Percentiles rank a stretch among this genome's conserved stretches.
phyloP scores from a whole-genome alignment of 1,140 invertebrate species.

The Halyomorpha halys region DNA sequence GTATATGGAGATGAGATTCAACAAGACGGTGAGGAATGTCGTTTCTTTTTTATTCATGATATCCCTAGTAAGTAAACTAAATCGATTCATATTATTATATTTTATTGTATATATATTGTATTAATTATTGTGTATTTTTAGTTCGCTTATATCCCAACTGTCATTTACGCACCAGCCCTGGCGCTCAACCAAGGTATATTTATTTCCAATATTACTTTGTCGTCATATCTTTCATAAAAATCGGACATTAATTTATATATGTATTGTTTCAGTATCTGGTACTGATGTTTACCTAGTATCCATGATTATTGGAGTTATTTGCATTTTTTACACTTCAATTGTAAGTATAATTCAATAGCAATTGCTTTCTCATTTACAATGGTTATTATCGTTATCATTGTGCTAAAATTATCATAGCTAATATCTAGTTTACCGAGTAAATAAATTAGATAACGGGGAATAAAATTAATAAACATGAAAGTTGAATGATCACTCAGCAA shows the following conservation, averaged over 20 bases:
- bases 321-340: slow-evolving; percentile 17
- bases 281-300: slow-evolving; percentile 24
- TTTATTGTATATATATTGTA: slow-evolving; percentile 34
- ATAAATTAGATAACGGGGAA: too few relatives aligned
- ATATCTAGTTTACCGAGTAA: too few relatives aligned
- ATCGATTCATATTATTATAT: not conserved
- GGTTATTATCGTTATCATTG: too few relatives aligned
- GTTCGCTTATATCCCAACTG: slow-evolving; percentile 78
- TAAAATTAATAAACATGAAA: too few relatives aligned
- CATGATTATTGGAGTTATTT: slow-evolving; percentile 25
- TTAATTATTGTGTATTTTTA: slow-evolving; percentile 64
- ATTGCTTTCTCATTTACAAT: too few relatives aligned
- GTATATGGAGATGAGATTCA: slow-evolving; percentile 22
- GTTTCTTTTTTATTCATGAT: slow-evolving; percentile 8
- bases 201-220: not conserved
- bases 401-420: too few relatives aligned
- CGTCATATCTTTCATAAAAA: not conserved
- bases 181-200: slow-evolving; percentile 73
- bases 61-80: not conserved
- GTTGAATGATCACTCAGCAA: too few relatives aligned
- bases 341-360: slow-evolving; percentile 11
- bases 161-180: slow-evolving; percentile 78
- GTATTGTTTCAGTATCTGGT: slow-evolving; percentile 25
- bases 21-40: slow-evolving; percentile 5
- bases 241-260: not conserved